Evolutionary conservation across 2,797 vertebrate species (phyloP).

Genomic region (Nasua narica): DNA sequence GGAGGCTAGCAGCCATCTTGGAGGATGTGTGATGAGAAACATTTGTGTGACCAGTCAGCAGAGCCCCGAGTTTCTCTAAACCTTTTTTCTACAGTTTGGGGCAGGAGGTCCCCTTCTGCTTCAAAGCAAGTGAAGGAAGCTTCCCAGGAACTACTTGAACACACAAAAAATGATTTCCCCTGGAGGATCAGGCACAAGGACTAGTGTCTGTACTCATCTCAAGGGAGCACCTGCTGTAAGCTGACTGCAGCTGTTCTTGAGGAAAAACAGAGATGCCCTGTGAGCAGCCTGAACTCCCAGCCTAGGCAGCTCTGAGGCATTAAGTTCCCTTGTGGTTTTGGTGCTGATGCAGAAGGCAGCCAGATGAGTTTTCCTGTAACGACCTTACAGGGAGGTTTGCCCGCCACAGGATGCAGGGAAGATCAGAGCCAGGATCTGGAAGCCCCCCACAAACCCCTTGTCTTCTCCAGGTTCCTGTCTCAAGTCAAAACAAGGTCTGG

Average conservation of each 20-base stretch:
- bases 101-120: neutral
- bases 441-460: fast-evolving
- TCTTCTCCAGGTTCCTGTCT: fast-evolving
- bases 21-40: neutral
- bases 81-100: neutral
- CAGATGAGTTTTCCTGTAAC: neutral
- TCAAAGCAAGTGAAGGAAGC: neutral
- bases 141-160: neutral
- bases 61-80: neutral
- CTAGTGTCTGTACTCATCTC: neutral
- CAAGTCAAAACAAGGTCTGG: neutral
- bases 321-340: neutral
- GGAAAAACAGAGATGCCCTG: neutral
- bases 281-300: neutral
- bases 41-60: neutral
- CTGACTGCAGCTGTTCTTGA: neutral
- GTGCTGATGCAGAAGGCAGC: neutral
- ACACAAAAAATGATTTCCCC: neutral
- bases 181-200: neutral
- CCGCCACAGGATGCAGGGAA: fast-evolving
- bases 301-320: neutral
- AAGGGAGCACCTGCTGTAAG: neutral
- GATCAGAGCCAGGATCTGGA: fast-evolving
- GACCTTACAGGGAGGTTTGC: neutral
- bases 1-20: neutral